A percentile compares a stretch with the other conserved stretches of the same genome.
Evolutionary conservation across 2,113 vertebrate species (phyloP).

Genomic region (Neoarius graeffei): DNA sequence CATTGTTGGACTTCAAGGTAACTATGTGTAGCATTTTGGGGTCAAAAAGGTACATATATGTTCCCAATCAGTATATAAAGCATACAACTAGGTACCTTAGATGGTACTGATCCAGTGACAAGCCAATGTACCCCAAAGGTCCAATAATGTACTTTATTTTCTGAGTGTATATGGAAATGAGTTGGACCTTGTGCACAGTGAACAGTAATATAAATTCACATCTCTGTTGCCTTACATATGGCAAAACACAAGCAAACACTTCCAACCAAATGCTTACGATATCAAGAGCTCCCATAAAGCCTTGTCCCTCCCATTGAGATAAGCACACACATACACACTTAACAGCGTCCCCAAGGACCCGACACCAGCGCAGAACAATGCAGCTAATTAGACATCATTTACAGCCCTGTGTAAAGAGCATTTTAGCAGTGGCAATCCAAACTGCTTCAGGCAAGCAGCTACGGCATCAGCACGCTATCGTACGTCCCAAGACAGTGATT

Average conservation of each 20-base stretch:
- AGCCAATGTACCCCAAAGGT: too few relatives aligned
- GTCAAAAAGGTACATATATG: too few relatives aligned
- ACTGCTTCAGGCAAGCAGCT: constrained; percentile 50
- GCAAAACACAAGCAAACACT: background rate
- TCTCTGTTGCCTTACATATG: background rate
- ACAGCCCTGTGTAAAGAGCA: constrained; percentile 57
- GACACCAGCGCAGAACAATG: constrained; percentile 56
- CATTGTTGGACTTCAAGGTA: too few relatives aligned
- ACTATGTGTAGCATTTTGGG: too few relatives aligned
- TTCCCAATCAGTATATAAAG: too few relatives aligned
- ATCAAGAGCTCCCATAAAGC: constrained; percentile 11
- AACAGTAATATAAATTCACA: background rate
- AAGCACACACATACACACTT: constrained; percentile 32
- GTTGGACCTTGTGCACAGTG: too few relatives aligned
- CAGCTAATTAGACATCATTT: constrained; percentile 64
- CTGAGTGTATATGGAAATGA: background rate
- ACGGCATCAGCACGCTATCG: constrained; percentile 49
- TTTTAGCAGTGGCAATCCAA: constrained; percentile 57
- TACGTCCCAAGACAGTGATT: constrained; percentile 60
- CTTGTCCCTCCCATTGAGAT: constrained; percentile 11
- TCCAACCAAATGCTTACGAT: background rate
- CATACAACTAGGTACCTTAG: too few relatives aligned
- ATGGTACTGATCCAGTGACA: too few relatives aligned
- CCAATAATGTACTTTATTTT: too few relatives aligned
- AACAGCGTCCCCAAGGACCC: constrained; percentile 35